These are phyloP conservation scores for Argopecten irradians DNA, from an alignment of 1,140 invertebrate species.

Conservation along the genomic window DNA sequence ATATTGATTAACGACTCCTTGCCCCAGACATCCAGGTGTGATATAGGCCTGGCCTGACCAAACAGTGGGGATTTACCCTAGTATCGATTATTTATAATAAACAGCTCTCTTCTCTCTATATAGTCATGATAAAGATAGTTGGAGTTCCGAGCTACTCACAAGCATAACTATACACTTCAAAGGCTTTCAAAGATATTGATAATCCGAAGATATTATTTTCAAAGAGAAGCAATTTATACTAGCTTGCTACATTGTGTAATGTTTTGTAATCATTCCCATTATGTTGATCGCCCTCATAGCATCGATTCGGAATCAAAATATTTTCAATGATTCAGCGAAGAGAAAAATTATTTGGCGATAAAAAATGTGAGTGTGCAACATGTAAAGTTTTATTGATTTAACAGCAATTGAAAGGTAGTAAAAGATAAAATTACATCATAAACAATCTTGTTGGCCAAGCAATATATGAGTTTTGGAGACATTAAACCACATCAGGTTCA, in stretches of 20 bases:
- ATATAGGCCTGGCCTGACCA: background rate
- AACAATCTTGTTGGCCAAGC: too few relatives aligned
- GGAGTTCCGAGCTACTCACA: background rate
- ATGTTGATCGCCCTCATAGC: too few relatives aligned
- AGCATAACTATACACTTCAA: background rate
- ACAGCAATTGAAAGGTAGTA: too few relatives aligned
- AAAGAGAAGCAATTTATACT: background rate
- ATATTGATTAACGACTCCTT: constrained; percentile 10
- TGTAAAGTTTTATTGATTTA: too few relatives aligned
- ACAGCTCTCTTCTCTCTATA: background rate
- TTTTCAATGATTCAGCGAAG: too few relatives aligned
- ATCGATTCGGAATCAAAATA: too few relatives aligned
- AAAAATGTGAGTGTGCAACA: too few relatives aligned
- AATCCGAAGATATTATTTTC: background rate
- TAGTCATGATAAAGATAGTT: background rate
- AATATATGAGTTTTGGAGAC: too few relatives aligned
- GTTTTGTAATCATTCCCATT: too few relatives aligned
- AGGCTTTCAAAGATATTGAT: background rate
- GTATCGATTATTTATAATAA: constrained; percentile 1
- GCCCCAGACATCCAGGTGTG: background rate
- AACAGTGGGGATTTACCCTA: background rate
- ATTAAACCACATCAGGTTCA: too few relatives aligned
- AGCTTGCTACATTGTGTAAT: background rate
- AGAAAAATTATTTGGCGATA: too few relatives aligned
- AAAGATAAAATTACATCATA: too few relatives aligned